Conservation (phyloP, 2,888 invertebrate species). For the Neocrepidodera transversa region DNA sequence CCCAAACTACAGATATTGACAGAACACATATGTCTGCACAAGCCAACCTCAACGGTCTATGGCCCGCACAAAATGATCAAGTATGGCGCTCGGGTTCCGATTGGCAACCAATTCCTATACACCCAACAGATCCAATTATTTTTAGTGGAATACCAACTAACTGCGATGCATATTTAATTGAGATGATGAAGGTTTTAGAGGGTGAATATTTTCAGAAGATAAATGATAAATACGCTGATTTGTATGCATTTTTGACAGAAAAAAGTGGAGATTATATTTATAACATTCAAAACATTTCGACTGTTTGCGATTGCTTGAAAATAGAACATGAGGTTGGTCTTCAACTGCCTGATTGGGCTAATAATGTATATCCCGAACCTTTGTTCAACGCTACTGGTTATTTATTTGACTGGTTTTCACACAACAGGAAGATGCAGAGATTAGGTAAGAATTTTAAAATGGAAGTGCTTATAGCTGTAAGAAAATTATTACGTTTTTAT, state of each 20-base stretch:
- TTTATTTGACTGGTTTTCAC: neutral
- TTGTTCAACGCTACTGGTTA: neutral
- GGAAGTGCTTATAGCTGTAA: no score
- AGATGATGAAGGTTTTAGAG: neutral
- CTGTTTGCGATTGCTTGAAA: conserved; percentile 67
- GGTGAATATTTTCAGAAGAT: conserved; percentile 58
- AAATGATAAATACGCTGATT: conserved; percentile 61
- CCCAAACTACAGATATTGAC: conserved; percentile 80
- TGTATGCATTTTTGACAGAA: conserved; percentile 69
- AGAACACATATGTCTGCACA: conserved; percentile 85
- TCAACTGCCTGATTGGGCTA: conserved; percentile 10
- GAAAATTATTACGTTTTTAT: no score
- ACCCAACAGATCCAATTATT: conserved; percentile 64
- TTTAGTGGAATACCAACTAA: neutral
- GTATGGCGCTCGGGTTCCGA: conserved; percentile 65
- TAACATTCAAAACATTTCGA: conserved; percentile 59
- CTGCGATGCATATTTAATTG: conserved; percentile 9
- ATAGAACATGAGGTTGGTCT: conserved; percentile 62
- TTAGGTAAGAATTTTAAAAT: conserved; percentile 2
- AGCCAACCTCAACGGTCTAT: conserved; percentile 76
- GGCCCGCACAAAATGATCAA: conserved; percentile 65
- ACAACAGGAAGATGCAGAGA: conserved; percentile 2
- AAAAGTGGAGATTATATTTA: conserved; percentile 66
- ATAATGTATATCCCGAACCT: conserved; percentile 15
- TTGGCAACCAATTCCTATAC: conserved; percentile 79